phyloP scores from a whole-genome alignment of 2,888 invertebrate species.

The Dynastes grantii region DNA sequence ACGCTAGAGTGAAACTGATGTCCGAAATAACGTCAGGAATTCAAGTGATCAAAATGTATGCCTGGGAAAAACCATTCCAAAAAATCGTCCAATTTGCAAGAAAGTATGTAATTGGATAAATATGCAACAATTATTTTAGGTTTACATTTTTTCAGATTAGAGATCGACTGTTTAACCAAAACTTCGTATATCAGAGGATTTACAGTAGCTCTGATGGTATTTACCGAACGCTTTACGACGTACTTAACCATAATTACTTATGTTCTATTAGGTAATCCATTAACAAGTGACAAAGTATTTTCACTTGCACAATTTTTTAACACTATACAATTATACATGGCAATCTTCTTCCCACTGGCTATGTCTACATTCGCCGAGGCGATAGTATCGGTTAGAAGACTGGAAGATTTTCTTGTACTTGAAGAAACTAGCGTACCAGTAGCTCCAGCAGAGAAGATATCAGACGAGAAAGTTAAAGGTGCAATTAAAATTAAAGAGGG shows the following conservation, averaged over 20 bases:
- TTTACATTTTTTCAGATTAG: constrained; percentile 72
- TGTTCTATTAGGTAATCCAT: constrained; percentile 77
- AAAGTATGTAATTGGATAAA: constrained; percentile 67
- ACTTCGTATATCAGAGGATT: constrained; percentile 80
- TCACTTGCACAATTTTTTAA: constrained; percentile 86
- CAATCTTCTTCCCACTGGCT: constrained; percentile 78
- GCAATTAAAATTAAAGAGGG: constrained; percentile 55
- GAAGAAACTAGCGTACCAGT: constrained; percentile 66
- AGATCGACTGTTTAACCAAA: constrained; percentile 79
- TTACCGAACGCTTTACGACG: constrained; percentile 88
- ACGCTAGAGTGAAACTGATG: constrained; percentile 81
- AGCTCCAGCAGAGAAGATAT: constrained; percentile 59
- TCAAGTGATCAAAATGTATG: constrained; percentile 85
- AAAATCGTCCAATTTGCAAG: constrained; percentile 76
- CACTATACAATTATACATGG: constrained; percentile 79
- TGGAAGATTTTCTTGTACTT: constrained; percentile 72
- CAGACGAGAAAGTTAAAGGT: constrained; percentile 58
- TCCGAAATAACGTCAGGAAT: constrained; percentile 83
- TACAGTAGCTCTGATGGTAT: constrained; percentile 79
- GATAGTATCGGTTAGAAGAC: constrained; percentile 76
- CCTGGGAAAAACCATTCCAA: constrained; percentile 83
- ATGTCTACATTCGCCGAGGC: constrained; percentile 77
- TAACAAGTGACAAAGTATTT: constrained; percentile 79
- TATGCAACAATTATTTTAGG: not conserved
- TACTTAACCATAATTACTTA: constrained; percentile 87